Percentiles rank a stretch among this genome's conserved stretches.
phyloP scores from a whole-genome alignment of 2,113 vertebrate genomes.

The Mustelus asterias region DNA sequence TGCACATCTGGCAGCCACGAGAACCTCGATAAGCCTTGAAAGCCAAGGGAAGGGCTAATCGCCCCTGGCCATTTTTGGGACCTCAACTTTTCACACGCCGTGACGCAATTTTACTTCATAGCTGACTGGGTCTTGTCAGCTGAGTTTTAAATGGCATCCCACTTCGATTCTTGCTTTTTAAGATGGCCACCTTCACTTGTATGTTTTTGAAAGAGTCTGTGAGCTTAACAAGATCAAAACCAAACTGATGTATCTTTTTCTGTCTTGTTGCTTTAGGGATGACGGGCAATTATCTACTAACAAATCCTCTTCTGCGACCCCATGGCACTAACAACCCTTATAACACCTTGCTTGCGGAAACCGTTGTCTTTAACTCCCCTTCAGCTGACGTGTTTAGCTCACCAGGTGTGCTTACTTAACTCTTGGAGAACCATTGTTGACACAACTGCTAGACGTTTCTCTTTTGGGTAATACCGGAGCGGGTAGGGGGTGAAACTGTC shows the following conservation, averaged over 20 bases:
- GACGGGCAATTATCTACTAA: conserved; percentile 99
- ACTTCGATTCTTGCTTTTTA: conserved; percentile 40
- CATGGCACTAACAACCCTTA: conserved; percentile 99
- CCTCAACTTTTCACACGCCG: conserved; percentile 48
- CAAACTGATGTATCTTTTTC: conserved; percentile 69
- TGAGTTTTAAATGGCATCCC: conserved; percentile 51
- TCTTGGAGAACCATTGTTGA: conserved; percentile 41
- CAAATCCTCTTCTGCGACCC: conserved; percentile 99
- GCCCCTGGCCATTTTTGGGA: conserved; percentile 51
- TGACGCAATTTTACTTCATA: conserved; percentile 51
- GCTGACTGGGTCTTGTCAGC: conserved; percentile 52
- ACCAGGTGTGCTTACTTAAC: conserved; percentile 95
- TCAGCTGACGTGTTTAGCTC: conserved; percentile 99
- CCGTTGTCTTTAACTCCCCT: conserved; percentile 98
- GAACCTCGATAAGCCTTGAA: no score
- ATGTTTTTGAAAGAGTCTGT: conserved; percentile 44
- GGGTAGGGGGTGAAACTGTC: no score
- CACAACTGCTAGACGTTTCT: no score
- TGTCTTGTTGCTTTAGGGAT: conserved; percentile 94
- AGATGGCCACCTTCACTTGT: conserved; percentile 41
- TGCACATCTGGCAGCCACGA: not conserved
- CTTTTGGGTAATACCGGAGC: no score
- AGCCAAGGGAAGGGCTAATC: not conserved
- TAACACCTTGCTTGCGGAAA: conserved; percentile 99
- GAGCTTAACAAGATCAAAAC: conserved; percentile 55